Base-by-base conservation (phyloP, 2,888 invertebrate species). In the Taenaris catops region DNA sequence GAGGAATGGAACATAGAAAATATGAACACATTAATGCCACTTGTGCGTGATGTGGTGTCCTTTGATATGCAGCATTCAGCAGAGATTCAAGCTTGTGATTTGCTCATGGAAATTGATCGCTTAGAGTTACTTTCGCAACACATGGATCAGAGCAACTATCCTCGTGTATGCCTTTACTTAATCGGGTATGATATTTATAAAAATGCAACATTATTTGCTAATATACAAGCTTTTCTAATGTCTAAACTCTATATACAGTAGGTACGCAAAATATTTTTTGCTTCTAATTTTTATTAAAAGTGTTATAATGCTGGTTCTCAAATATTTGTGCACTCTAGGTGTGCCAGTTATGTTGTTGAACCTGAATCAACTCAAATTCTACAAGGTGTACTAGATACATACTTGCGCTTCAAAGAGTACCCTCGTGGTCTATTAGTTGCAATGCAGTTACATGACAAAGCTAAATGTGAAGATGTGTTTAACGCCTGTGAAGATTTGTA, bases 31-130 rank as follows among this genome's bases (percentile, higher is more conserved):
- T 78, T 99, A 17, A 84, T 95, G 39, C 89, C 90, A 1, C 79
- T 99, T 36, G 94, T 97, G 1, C 89, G 93, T 41, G 94, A 96
- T 66, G 96, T 99, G 27, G 91, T 99, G 10, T 91, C 94, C 0
- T 99, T 98, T 71, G 96, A 99, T 67, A 97, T 98, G 94, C 92
- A 92, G 45, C 98, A 99, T 74, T 98, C 99, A 62, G 99, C 99
- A 1, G 99, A 99, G 81, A 96, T 98, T 0, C 99, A 99, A 79
- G 99, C 98, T 0, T 99, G 98, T 71, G 99, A 99, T 83, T 86
- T 99, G 38, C 87, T 99, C 0, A 98, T 99, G 94, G 99, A 99
- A 87, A 96, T 99, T 49, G 99, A 99, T 63, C 89, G 92, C 43
- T 86, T 99, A 25, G 94, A 96, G 58, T 80, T 98, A 27, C 81